phyloP scores from a whole-genome alignment of 2,888 invertebrate species.

The Petrolisthes cinctipes region DNA sequence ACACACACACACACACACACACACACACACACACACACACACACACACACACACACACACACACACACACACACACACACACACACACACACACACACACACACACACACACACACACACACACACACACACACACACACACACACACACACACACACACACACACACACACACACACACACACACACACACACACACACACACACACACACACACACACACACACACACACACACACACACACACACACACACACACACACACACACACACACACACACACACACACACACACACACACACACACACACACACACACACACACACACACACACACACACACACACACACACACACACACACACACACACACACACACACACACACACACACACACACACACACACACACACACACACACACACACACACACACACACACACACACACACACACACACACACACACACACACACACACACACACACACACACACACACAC shows the following conservation, averaged over 20 bases:
- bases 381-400: constrained; percentile 10
- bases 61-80: background rate
- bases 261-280: constrained; percentile 32
- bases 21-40: constrained; percentile 39
- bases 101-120: constrained; percentile 39
- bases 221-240: background rate
- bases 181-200: constrained; percentile 36
- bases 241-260: constrained; percentile 31
- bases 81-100: constrained; percentile 23
- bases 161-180: constrained; percentile 27
- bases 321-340: constrained; percentile 33
- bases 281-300: background rate
- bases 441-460: background rate
- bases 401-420: constrained; percentile 34
- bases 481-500: constrained; percentile 34
- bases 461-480: constrained; percentile 16
- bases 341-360: constrained; percentile 27
- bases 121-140: background rate
- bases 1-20: constrained; percentile 18
- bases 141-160: background rate
- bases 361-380: background rate
- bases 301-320: constrained; percentile 5
- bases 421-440: constrained; percentile 24
- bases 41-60: constrained; percentile 1
- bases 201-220: background rate